Conservation (phyloP, 2,888 invertebrate genomes). For the Mesopsocus fuscifrons region DNA sequence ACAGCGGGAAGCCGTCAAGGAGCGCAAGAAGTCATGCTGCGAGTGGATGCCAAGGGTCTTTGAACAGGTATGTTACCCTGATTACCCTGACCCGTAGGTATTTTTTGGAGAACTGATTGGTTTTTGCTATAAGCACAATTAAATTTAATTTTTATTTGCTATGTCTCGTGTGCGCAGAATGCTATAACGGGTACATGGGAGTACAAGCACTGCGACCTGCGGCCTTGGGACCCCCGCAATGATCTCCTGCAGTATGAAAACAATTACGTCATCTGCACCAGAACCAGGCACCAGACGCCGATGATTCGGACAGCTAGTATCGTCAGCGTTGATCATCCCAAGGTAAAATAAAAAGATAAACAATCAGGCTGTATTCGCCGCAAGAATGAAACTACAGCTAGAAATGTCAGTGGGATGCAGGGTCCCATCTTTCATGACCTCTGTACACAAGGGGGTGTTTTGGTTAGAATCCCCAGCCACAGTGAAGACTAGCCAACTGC, state of each 20-base stretch:
- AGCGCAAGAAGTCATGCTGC: constrained; percentile 39
- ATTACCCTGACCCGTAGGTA: constrained; percentile 8
- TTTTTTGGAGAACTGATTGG: neutral
- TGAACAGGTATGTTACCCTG: constrained; percentile 32
- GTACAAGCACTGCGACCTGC: constrained; percentile 56
- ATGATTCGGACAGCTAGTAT: constrained; percentile 52
- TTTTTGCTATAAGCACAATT: constrained; percentile 1
- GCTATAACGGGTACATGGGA: constrained; percentile 40
- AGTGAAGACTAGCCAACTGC: too few species aligned
- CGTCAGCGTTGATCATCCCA: constrained; percentile 39
- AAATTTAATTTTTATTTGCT: neutral
- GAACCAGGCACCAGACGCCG: constrained; percentile 54
- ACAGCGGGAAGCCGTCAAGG: constrained; percentile 55
- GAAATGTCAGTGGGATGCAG: too few species aligned
- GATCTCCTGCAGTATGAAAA: constrained; percentile 76
- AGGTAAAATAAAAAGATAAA: constrained; percentile 15
- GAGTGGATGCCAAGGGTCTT: constrained; percentile 62
- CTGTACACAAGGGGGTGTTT: too few species aligned
- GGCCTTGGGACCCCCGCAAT: constrained; percentile 77
- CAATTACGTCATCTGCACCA: constrained; percentile 58
- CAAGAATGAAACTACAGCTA: constrained; percentile 1
- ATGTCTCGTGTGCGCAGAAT: constrained; percentile 20
- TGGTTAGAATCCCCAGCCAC: too few species aligned
- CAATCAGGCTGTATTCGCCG: constrained; percentile 4
- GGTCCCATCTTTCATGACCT: too few species aligned